phyloP scores from a whole-genome alignment of 1,140 invertebrate species.

The Dendrolimus kikuchii region DNA sequence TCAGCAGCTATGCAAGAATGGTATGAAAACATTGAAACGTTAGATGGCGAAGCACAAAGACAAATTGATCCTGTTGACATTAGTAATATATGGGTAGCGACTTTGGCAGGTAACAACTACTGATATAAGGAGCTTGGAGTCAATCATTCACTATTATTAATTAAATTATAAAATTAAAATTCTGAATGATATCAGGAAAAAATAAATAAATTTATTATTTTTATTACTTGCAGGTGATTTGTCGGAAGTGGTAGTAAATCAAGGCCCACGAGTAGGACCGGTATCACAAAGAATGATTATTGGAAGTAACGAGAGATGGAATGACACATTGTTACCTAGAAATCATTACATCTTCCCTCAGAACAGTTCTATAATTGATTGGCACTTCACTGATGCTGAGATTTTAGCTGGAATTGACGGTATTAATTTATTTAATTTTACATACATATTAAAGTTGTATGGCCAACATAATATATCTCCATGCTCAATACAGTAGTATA shows the following conservation, averaged over 20 bases:
- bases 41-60: constrained; percentile 16
- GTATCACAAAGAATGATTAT: constrained; percentile 54
- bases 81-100: constrained; percentile 74
- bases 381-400: constrained; percentile 77
- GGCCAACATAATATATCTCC: no score
- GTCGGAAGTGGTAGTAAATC: constrained; percentile 75
- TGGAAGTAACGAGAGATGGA: constrained; percentile 76
- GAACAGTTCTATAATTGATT: constrained; percentile 57
- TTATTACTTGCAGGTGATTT: constrained; percentile 72
- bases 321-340: constrained; percentile 74
- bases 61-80: constrained; percentile 28
- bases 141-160: no score
- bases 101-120: constrained; percentile 64
- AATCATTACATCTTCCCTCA: constrained; percentile 71
- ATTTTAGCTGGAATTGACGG: constrained; percentile 79
- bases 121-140: no score
- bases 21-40: constrained; percentile 34
- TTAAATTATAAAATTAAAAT: no score
- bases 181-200: no score
- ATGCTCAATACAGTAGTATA: no score
- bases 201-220: background rate
- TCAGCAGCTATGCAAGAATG: constrained; percentile 45
- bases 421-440: constrained; percentile 33
- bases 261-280: constrained; percentile 67
- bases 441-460: no score